Base-by-base conservation (phyloP, 2,797 vertebrate genomes). In the Sebastiscus albofasciatus region DNA sequence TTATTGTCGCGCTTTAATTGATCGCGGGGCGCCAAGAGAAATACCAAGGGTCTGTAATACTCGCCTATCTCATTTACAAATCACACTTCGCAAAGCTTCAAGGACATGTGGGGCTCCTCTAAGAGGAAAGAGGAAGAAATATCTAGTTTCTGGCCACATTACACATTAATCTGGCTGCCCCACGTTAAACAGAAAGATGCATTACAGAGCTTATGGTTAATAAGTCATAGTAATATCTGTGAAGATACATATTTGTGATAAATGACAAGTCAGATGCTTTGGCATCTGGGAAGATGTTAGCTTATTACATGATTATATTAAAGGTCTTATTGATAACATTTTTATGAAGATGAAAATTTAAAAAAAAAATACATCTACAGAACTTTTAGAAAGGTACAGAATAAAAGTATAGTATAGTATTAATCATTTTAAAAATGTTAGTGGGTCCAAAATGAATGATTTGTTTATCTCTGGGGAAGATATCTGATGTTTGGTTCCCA, bases 1-100 rank as follows among this genome's bases (percentile, higher is more conserved):
- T 96, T 96, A 96, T 96, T 95, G 95, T 95, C 94, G 89, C 62
- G 8, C 90, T 96, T 95, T 96, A 95, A 96, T 95, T 96, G 95
- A 96, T 95, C 90, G 66, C 92, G 66, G 87, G 92, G 91, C 79
- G 87, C 93, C 91, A 90, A 91, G 93, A 95, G 93, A 95, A 95
- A 95, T 95, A 96, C 94, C 94, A 93, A 95, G 94, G 94, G 95
- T 93, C 93, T 83, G 91, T 93, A 91, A 93, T 92, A 93, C 93
- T 86, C 84, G 89, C 84, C 91, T 88, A 94, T 94, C 93, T 95
- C 94, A 95, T 95, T 96, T 96, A 96, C 95, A 94, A 96, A 95
- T 93, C 91, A 88, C 93, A 89, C 91, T 90, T 91, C 14, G 81
- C 87, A 65, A 87, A 79, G 93, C 91, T 95, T 95, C 94, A 96